Evolutionary conservation across 2,797 vertebrate species (phyloP), one percentile per base, ranked within the genome.

Genomic region (Rhinatrema bivittatum): DNA sequence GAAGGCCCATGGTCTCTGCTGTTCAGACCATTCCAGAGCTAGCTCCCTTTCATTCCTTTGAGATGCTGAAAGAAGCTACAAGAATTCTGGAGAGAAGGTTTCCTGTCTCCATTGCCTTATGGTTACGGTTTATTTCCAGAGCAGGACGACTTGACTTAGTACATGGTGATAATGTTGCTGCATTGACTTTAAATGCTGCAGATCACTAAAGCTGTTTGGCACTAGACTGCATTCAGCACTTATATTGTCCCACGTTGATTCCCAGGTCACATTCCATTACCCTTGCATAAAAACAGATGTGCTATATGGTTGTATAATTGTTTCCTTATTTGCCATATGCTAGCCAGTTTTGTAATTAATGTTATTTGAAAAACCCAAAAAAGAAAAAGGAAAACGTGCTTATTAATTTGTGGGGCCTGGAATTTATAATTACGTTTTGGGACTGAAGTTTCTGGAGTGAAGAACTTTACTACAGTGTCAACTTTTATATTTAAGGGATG

Each of bases 21-120:
- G n/a, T n/a, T n/a, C n/a, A n/a, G n/a, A n/a, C n/a, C n/a, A n/a
- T n/a, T n/a, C n/a, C n/a, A n/a, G 43, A 36, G 32, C 52, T 63
- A 25, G 33, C 41, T 59, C 15, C 59, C 52, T 61, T 62, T 66
- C n/a, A n/a, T n/a, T n/a, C n/a, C n/a, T n/a, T n/a, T n/a, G n/a
- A n/a, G n/a, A n/a, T n/a, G n/a, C n/a, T n/a, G n/a, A n/a, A n/a
- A n/a, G n/a, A n/a, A n/a, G n/a, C 45, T 26, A 19, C 33, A 31
- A 49, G 41, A 22, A 14, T 32, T 61, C 49, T 41, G 43, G 30
- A 29, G 23, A n/a, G n/a, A n/a, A 29, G 41, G 8, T 41, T 54
- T n/a, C 22, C 25, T 52, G 23, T 6, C 17, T 16, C 59, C 50
- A 48, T 48, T 56, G 29, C 20, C 28, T 9, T 33, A 1, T 16